phyloP scores from a whole-genome alignment of 2,113 vertebrate genomes.

The Egretta garzetta region DNA sequence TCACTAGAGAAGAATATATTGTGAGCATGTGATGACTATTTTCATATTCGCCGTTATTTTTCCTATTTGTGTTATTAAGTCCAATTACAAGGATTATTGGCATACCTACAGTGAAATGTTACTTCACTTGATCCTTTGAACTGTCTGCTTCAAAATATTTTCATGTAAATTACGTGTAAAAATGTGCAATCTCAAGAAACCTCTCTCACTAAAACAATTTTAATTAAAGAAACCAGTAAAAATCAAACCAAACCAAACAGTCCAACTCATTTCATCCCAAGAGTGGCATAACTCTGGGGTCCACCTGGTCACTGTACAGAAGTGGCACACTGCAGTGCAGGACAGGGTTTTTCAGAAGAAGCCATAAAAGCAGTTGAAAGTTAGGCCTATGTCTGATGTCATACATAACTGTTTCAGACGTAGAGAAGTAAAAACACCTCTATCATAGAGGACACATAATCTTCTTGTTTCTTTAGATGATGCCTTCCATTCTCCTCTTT shows the following conservation, averaged over 20 bases:
- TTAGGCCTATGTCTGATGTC: background rate
- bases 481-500: background rate
- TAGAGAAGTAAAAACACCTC: background rate
- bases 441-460: too few relatives aligned
- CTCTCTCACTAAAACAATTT: constrained; percentile 41
- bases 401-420: background rate
- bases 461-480: background rate
- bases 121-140: constrained; percentile 30
- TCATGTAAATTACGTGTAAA: background rate
- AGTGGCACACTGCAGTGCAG: background rate
- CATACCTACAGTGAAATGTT: constrained; percentile 39
- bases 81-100: constrained; percentile 21
- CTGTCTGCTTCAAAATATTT: constrained; percentile 5
- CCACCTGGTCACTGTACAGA: background rate
- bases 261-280: background rate
- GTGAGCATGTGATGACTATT: background rate
- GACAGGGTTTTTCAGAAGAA: background rate
- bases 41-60: constrained; percentile 15
- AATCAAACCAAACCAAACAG: background rate
- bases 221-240: constrained; percentile 29
- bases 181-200: background rate
- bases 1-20: background rate
- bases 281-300: background rate
- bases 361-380: background rate
- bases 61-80: constrained; percentile 16